Evolutionary conservation across 2,888 invertebrate genomes (phyloP), one percentile per base, ranked within the genome.

Genomic region (Ophioninae sp.): DNA sequence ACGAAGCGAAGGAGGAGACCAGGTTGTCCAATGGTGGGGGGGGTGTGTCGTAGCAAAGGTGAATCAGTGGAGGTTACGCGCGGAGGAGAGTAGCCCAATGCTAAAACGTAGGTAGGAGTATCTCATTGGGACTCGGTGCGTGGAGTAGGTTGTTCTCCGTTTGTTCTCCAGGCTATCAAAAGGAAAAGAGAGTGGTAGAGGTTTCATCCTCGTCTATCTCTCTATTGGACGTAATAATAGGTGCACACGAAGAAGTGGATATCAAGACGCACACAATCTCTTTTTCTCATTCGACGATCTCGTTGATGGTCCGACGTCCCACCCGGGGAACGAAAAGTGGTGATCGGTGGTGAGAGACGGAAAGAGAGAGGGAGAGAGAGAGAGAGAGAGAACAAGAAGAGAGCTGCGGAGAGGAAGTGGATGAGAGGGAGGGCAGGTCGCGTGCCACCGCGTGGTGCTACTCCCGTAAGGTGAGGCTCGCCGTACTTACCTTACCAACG

Each of bases 361-460:
- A 72, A 64, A 72, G 85, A 56, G 86, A 85, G 86, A 86, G 68
- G 80, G 86, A 74, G 78, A 78, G 50, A 50, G 50, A 50, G 44
- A 44, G 44, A 44, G 13, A 84, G 68, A 82, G 78, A 79, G 82
- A 82, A 78, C 80, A 80, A 81, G 86, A 76, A 78, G 79, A 68
- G 61, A 30, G 68, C 13, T 50, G 17, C 17, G 67, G 82, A 86
- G 84, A 78, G 88, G 82, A 85, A 83, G 39, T 82, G 82, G 85
- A 86, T 85, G 85, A 85, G 83, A 86, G 88, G 88, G 90, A 89
- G 88, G 90, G 88, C 89, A 91, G 90, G 92, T 92, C 92, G 92
- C 92, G 92, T 92, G 92, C 92, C 92, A 76, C 84, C 91, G 91
- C 91, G 88, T 91, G 92, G 90, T 91, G 91, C 90, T 79, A 79